Base-by-base conservation (phyloP, 2,113 vertebrate genomes). In the Mungos mungo region DNA sequence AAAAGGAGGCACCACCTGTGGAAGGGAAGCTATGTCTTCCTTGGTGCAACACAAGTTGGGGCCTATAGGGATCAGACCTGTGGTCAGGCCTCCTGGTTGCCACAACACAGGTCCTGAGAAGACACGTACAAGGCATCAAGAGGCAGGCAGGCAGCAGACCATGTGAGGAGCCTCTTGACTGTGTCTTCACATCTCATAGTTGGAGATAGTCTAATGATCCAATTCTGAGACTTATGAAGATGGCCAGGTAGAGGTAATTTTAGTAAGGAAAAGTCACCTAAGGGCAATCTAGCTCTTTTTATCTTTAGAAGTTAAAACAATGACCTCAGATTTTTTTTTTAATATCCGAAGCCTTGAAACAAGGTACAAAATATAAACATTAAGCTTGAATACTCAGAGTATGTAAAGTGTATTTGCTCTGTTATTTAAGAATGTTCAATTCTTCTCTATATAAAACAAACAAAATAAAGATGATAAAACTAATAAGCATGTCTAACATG, bases 321-420 rank as follows among this genome's bases (percentile, higher is more conserved):
- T n/a, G 21, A 15, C 52, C n/a, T 92, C 35, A 50, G 15, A 79
- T 65, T 87, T 74, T 54, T 74, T 54, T 74, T 74, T 68, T 3
- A 27, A 74, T 71, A 41, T 76, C 76, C 31, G 71, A 98, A 97
- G 47, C 25, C 93, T 94, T 84, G 29, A 97, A 76, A n/a, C 12
- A 50, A 92, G 29, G 38, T 97, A 84, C 14, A 94, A 96, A 96
- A 76, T 76, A 50, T 76, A 96, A 97, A 93, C 45, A 91, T 63
- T 52, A 29, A 41, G 33, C 21, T 50, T 90, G 71, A 85, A 93
- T 79, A 86, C 27, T 93, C 1, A 35, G 21, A 87, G 33, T 33
- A 19, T 57, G 1, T 54, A 68, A 94, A 63, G 13, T 83, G 27
- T 92, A 23, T 90, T 94, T 91, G 16, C 45, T 71, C 81, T 71